Evolutionary conservation across 2,113 vertebrate species (phyloP), one percentile per base, ranked within the genome.

Genomic region (Hyperopisus bebe): DNA sequence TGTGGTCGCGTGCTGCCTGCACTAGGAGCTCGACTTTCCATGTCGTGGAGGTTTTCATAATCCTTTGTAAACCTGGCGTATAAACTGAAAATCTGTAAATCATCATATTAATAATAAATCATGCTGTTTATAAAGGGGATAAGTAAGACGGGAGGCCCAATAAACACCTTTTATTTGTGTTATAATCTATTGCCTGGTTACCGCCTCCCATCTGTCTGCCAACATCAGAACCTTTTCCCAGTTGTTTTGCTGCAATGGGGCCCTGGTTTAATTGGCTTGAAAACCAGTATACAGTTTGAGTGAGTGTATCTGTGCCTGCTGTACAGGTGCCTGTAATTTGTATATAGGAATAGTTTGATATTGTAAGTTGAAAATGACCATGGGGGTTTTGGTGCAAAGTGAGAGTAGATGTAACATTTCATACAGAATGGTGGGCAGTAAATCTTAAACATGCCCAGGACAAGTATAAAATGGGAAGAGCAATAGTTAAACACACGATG

Each of bases 51-150:
- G 24, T 27, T n/a, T 31, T 50, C n/a, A 15, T 27, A 86, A 86
- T 48, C 13, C 35, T 80, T 80, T 42, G 74, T 80, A 39, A 80
- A 80, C 74, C 47, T 86, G 83, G 44, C 13, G 24, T 50, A 47
- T 86, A 86, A 86, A 86, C 19, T 48, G 46, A 86, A 86, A 86
- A 86, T 48, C 44, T 86, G 83, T 50, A 47, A 86, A 48, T 47
- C 83, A 86, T 86, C 44, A n/a, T 42, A 85, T 47, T 86, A 47
- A 48, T 48, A 47, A n/a, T 27, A 86, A 86, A 86, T 86, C 83
- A 86, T 50, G 83, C 44, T 50, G 47, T 86, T 86, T 48, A 86
- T 86, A 31, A 86, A 48, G 83, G n/a, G n/a, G 19, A n/a, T n/a
- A 48, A 86, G 50, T 86, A 27, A 50, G 6, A 86, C 10, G 0